A percentile compares a stretch with the other conserved stretches of the same genome.
These are phyloP conservation scores for Psylliodes chrysocephalus DNA, from an alignment of 2,888 invertebrate genomes.

Conservation along the genomic window DNA sequence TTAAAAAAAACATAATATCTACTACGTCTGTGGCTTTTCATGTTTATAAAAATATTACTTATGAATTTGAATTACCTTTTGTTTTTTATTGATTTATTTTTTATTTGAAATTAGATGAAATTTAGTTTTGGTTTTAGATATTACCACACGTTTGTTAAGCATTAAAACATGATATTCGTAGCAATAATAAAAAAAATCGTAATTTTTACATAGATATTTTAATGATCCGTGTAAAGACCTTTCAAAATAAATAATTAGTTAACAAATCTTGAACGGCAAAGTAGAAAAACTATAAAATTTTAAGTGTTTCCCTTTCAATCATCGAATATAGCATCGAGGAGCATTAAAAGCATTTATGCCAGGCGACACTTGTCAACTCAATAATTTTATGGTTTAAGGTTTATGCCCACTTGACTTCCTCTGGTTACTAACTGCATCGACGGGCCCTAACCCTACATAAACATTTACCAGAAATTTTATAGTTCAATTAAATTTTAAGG, in stretches of 20 bases:
- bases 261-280: slow-evolving; percentile 43
- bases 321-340: slow-evolving; percentile 50
- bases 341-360: slow-evolving; percentile 46
- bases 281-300: slow-evolving; percentile 45
- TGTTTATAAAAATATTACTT: too few species aligned
- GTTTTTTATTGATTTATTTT: too few species aligned
- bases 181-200: slow-evolving; percentile 9
- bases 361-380: slow-evolving; percentile 54
- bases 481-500: slow-evolving; percentile 21
- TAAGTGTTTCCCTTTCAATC: slow-evolving; percentile 57
- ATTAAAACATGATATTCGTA: neutral
- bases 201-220: slow-evolving; percentile 32
- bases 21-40: too few species aligned
- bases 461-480: slow-evolving; percentile 42
- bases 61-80: too few species aligned
- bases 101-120: too few species aligned
- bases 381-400: slow-evolving; percentile 51
- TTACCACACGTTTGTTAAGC: too few species aligned
- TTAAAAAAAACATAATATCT: too few species aligned
- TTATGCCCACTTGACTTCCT: slow-evolving; percentile 55
- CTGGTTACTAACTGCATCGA: slow-evolving; percentile 46
- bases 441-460: slow-evolving; percentile 43
- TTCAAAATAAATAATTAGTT: slow-evolving; percentile 49
- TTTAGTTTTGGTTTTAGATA: too few species aligned
- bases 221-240: slow-evolving; percentile 45